Evolutionary conservation across 2,888 invertebrate genomes (phyloP).

Genomic region (Spodoptera littoralis): DNA sequence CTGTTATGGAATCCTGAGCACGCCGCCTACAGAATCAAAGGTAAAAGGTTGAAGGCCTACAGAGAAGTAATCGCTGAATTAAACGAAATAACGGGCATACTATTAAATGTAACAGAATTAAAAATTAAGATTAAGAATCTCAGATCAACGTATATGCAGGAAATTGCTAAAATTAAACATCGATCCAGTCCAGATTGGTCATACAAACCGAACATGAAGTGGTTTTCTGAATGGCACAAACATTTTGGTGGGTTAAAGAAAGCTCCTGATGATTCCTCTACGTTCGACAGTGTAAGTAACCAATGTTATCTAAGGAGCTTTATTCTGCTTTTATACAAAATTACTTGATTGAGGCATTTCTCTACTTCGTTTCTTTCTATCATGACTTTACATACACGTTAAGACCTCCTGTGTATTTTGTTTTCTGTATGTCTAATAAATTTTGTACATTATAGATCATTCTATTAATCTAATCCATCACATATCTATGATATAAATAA

Average conservation of each 20-base stretch:
- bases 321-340: not conserved
- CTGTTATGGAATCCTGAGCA: slow-evolving; percentile 80
- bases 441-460: too few species aligned
- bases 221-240: slow-evolving; percentile 76
- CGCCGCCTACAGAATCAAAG: slow-evolving; percentile 73
- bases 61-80: slow-evolving; percentile 70
- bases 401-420: too few species aligned
- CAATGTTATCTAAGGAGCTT: too few species aligned
- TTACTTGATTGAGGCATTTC: not conserved
- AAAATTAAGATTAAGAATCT: slow-evolving; percentile 76
- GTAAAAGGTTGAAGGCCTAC: slow-evolving; percentile 72
- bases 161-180: slow-evolving; percentile 73
- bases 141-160: slow-evolving; percentile 75
- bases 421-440: too few species aligned
- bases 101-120: slow-evolving; percentile 67
- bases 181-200: slow-evolving; percentile 64
- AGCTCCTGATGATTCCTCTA: slow-evolving; percentile 41
- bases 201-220: slow-evolving; percentile 73
- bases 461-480: too few species aligned
- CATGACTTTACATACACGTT: too few species aligned
- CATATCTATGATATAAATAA: not conserved
- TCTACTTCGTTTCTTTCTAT: too few species aligned
- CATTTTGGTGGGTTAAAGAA: slow-evolving; percentile 53
- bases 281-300: slow-evolving; percentile 55
- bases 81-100: slow-evolving; percentile 69